phyloP scores from a whole-genome alignment of 2,113 vertebrate genomes.

The Bos taurus region ARS-UCD2.0 NC_037331.1:29025001-29025500 shows the following conservation, averaged over 20 bases:
- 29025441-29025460: constrained; percentile 73
- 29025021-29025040: neutral
- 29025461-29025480: constrained; percentile 69
- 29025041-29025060: neutral
- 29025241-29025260: neutral
- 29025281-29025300: constrained; percentile 16
- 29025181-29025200: neutral
- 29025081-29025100: neutral
- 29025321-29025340: constrained; percentile 68
- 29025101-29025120: neutral
- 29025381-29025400: constrained; percentile 57
- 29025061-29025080: neutral
- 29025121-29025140: neutral
- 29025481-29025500: constrained; percentile 57
- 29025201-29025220: neutral
- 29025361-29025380: constrained; percentile 61
- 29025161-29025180: neutral
- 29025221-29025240: neutral
- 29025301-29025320: constrained; percentile 56
- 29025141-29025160: constrained; percentile 9
- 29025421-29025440: constrained; percentile 60
- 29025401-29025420: constrained; percentile 68
- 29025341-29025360: constrained; percentile 64
- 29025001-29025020: neutral
- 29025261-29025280: constrained; percentile 38